Evolutionary conservation across 2,888 invertebrate genomes (phyloP).

Genomic region (Gasteruption jaculator): DNA sequence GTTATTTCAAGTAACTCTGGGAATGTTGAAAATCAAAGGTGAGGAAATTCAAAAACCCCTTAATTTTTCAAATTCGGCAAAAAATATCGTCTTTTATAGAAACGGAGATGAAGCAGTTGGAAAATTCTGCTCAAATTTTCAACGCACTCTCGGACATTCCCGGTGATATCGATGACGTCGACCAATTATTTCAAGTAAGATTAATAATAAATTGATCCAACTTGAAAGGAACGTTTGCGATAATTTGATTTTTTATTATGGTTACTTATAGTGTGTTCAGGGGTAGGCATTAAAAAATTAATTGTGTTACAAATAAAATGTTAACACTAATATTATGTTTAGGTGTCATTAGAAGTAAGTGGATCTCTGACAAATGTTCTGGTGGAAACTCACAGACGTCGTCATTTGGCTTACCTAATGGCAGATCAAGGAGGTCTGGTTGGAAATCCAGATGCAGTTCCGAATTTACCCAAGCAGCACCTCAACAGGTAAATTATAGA

Average conservation of each 20-base stretch:
- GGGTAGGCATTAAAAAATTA: not conserved
- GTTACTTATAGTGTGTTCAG: too few species aligned
- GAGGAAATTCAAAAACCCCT: too few species aligned
- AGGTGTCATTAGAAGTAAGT: constrained; percentile 71
- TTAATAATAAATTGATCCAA: too few species aligned
- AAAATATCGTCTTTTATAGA: constrained; percentile 56
- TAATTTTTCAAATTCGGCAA: not conserved
- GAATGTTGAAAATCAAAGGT: constrained; percentile 83
- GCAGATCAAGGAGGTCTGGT: constrained; percentile 93
- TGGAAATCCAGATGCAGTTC: constrained; percentile 82
- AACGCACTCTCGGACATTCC: constrained; percentile 96
- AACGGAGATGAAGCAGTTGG: constrained; percentile 74
- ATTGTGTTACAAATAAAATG: too few species aligned
- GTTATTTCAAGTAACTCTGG: constrained; percentile 89
- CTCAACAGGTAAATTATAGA: constrained; percentile 63
- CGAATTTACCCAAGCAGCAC: constrained; percentile 92
- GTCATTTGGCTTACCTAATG: constrained; percentile 94
- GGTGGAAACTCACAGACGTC: constrained; percentile 83
- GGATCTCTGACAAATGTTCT: constrained; percentile 79
- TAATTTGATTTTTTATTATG: too few species aligned
- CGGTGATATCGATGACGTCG: constrained; percentile 88
- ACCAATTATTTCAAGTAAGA: constrained; percentile 72
- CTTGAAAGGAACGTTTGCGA: too few species aligned
- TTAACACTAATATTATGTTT: too few species aligned
- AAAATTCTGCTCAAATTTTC: constrained; percentile 97